Evolutionary conservation across 1,140 invertebrate genomes (phyloP).

Genomic region (Cyphomyrmex costatus): DNA sequence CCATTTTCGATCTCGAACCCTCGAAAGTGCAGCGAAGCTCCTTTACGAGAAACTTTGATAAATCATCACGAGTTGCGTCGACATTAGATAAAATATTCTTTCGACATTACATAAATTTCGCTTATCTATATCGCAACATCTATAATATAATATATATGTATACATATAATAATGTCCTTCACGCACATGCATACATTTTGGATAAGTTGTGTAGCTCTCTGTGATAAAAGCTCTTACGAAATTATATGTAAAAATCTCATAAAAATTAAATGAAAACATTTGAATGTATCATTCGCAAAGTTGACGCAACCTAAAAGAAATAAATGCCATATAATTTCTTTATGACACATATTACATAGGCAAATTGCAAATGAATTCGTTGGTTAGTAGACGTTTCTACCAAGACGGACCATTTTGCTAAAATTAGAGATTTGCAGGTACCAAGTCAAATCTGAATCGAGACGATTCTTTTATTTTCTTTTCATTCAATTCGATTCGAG

Average conservation of each 20-base stretch:
- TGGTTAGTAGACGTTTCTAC: not conserved
- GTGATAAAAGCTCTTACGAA: not conserved
- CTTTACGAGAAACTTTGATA: too few species aligned
- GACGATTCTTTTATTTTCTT: not conserved
- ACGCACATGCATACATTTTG: not conserved
- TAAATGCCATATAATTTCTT: not conserved
- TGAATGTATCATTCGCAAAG: too few species aligned
- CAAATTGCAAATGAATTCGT: not conserved
- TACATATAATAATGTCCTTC: not conserved
- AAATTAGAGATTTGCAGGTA: conserved; percentile 19
- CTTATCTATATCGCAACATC: too few species aligned
- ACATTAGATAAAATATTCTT: too few species aligned
- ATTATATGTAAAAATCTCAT: not conserved
- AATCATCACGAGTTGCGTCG: too few species aligned
- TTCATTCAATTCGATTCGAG: not conserved
- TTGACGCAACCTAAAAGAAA: not conserved
- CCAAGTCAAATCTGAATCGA: not conserved
- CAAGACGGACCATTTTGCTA: not conserved
- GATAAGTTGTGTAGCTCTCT: not conserved
- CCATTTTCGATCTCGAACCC: too few species aligned
- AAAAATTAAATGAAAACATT: not conserved
- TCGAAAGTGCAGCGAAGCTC: too few species aligned
- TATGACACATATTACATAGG: not conserved
- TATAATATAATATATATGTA: too few species aligned
- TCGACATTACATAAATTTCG: too few species aligned